Conservation (phyloP, 2,797 vertebrate species). For the Masticophis lateralis region DNA sequence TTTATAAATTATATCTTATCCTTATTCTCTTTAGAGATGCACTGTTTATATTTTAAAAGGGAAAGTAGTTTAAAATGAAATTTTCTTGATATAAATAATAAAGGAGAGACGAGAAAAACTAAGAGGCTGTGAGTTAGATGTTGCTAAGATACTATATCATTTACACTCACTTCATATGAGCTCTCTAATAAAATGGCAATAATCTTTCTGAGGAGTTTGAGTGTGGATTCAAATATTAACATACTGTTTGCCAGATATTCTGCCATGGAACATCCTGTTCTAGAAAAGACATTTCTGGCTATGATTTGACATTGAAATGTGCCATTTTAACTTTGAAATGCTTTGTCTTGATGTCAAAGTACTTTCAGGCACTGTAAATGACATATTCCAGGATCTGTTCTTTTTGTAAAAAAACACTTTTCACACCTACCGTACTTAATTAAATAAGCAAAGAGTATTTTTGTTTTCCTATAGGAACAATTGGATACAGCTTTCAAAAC, state of each 20-base stretch:
- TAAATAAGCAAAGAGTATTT: background rate
- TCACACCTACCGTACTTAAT: background rate
- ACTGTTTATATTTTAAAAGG: background rate
- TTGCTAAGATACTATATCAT: background rate
- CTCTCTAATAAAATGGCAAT: background rate
- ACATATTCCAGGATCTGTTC: background rate
- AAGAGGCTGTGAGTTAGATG: background rate
- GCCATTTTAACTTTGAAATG: background rate
- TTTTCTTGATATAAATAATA: background rate
- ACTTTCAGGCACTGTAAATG: background rate
- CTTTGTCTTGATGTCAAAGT: background rate
- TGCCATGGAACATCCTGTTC: background rate
- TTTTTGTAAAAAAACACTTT: background rate
- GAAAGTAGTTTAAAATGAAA: background rate
- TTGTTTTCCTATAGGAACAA: slow-evolving; percentile 16
- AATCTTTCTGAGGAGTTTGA: background rate
- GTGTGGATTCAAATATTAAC: background rate
- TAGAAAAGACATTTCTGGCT: background rate
- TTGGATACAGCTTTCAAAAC: slow-evolving; percentile 11
- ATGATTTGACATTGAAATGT: background rate
- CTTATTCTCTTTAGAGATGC: background rate
- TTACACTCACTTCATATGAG: background rate
- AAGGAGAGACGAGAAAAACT: background rate
- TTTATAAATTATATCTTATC: background rate
- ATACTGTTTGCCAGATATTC: background rate